Evolutionary conservation across 1,140 invertebrate species (phyloP).

Genomic region (Caenorhabditis latens): DNA sequence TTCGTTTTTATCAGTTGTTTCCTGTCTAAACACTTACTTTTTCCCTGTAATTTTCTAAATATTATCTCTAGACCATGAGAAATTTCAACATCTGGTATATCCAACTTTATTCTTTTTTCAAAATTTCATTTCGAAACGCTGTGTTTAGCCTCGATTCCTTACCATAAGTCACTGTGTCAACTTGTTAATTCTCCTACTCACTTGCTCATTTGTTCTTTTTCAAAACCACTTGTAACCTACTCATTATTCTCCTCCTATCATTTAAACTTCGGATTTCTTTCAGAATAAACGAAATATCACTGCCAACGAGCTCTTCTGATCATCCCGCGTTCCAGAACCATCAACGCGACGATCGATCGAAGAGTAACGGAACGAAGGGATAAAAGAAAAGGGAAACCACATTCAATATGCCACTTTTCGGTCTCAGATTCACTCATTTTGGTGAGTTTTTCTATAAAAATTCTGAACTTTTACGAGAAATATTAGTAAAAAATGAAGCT

Average conservation of each 20-base stretch:
- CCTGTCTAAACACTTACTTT: too few relatives aligned
- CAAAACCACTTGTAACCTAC: not conserved
- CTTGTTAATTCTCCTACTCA: constrained; percentile 22
- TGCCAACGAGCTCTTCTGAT: constrained; percentile 26
- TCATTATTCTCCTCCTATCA: too few relatives aligned
- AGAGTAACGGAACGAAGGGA: constrained; percentile 11
- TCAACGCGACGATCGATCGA: not conserved
- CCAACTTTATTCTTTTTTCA: too few relatives aligned
- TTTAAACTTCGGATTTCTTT: not conserved
- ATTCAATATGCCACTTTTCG: constrained; percentile 39
- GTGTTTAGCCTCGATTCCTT: not conserved
- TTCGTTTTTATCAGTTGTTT: not conserved
- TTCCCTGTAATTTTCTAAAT: too few relatives aligned
- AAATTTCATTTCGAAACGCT: not conserved
- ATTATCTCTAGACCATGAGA: too few relatives aligned
- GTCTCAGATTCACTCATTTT: constrained; percentile 51
- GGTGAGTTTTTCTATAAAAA: not conserved
- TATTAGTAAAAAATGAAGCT: too few relatives aligned
- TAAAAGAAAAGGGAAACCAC: too few relatives aligned
- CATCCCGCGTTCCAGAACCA: not conserved
- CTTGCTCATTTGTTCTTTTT: constrained; percentile 24
- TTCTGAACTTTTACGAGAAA: not conserved
- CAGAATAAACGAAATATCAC: constrained; percentile 40
- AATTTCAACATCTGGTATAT: too few relatives aligned
- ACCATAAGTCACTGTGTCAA: constrained; percentile 35